These are phyloP conservation scores for Panopea generosa DNA, from an alignment of 2,888 invertebrate species.

Conservation along the genomic window DNA sequence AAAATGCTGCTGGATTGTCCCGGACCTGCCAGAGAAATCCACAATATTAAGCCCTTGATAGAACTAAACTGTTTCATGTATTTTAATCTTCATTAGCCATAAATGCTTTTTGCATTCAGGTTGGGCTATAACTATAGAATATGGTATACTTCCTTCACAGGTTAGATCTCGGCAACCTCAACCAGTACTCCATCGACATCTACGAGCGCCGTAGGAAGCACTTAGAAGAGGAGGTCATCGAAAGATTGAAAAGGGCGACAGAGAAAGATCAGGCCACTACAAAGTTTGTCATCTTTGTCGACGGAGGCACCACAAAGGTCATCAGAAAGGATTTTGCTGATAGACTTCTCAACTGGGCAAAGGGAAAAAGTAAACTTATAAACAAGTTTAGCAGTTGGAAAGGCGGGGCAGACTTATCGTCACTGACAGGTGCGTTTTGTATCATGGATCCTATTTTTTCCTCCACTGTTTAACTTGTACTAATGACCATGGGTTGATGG, in stretches of 20 bases:
- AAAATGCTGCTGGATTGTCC: too few relatives aligned
- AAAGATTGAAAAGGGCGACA: slow-evolving; percentile 34
- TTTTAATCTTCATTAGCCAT: too few relatives aligned
- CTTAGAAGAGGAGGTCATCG: slow-evolving; percentile 44
- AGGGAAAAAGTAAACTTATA: slow-evolving; percentile 42
- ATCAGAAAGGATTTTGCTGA: slow-evolving; percentile 56
- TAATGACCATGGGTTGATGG: too few relatives aligned
- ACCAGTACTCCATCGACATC: slow-evolving; percentile 36
- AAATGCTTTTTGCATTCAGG: too few relatives aligned
- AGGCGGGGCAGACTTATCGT: not conserved
- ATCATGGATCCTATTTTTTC: too few relatives aligned
- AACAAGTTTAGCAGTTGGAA: not conserved
- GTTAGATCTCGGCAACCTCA: slow-evolving; percentile 42
- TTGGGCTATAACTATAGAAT: too few relatives aligned
- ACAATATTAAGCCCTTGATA: too few relatives aligned
- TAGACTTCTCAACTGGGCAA: slow-evolving; percentile 44
- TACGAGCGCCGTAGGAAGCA: slow-evolving; percentile 40
- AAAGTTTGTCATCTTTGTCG: slow-evolving; percentile 53
- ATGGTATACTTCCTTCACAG: too few relatives aligned
- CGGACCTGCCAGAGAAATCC: too few relatives aligned
- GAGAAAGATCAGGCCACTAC: slow-evolving; percentile 23
- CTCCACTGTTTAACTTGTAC: too few relatives aligned
- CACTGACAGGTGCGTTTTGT: slow-evolving; percentile 19
- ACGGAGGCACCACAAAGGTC: slow-evolving; percentile 45
- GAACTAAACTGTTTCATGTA: too few relatives aligned